A percentile compares a stretch with the other conserved stretches of the same genome.
Evolutionary conservation across 2,888 invertebrate genomes (phyloP).

Genomic region (Drosophila longiperda): DNA sequence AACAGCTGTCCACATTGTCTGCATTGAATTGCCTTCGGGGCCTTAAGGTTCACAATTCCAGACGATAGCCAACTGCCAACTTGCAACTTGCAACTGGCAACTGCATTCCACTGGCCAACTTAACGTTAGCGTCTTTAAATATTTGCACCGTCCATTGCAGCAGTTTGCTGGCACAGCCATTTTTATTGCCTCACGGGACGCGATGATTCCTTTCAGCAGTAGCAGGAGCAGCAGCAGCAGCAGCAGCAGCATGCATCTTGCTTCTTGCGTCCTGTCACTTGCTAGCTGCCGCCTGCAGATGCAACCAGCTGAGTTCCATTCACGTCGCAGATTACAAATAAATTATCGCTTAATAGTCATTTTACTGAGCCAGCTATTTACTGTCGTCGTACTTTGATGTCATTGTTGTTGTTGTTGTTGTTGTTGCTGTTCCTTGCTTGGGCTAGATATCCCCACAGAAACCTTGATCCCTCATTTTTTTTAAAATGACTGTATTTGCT

Average conservation of each 20-base stretch:
- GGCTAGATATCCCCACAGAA: constrained; percentile 10
- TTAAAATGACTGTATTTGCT: constrained; percentile 33
- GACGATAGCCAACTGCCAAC: constrained; percentile 8
- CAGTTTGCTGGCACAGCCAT: constrained; percentile 46
- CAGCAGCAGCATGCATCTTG: constrained; percentile 12
- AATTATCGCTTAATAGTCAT: constrained; percentile 84
- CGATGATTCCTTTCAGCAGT: constrained; percentile 51
- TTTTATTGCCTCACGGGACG: constrained; percentile 73
- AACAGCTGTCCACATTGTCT: constrained; percentile 52
- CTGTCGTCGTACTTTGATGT: constrained; percentile 14
- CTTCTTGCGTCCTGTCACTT: constrained; percentile 33
- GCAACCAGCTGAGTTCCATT: constrained; percentile 55
- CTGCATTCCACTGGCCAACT: constrained; percentile 31
- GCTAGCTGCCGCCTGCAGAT: constrained; percentile 18
- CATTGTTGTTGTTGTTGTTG: constrained; percentile 12
- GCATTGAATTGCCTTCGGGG: constrained; percentile 47
- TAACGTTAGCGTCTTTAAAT: constrained; percentile 59
- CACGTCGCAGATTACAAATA: constrained; percentile 84
- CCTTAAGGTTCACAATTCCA: constrained; percentile 6
- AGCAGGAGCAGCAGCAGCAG: neutral
- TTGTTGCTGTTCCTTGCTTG: constrained; percentile 15
- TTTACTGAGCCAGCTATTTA: constrained; percentile 51
- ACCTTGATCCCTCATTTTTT: constrained; percentile 53
- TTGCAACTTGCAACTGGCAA: constrained; percentile 5
- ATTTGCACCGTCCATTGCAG: constrained; percentile 54